These are phyloP conservation scores for Cataglyphis albicans DNA, from an alignment of 2,888 invertebrate species.

Conservation along the genomic window DNA sequence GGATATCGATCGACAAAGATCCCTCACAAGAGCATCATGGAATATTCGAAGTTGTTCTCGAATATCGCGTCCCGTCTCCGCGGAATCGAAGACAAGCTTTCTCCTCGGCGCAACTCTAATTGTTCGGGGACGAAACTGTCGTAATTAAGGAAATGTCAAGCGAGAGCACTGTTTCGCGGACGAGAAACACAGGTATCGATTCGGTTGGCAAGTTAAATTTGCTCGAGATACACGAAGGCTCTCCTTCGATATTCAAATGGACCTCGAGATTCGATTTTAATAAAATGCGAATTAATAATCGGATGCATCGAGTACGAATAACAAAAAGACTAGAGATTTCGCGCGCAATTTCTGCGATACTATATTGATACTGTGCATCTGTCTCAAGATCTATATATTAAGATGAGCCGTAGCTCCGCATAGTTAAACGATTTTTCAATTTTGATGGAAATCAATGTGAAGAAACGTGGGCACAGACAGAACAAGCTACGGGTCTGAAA, in stretches of 20 bases:
- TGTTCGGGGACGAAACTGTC: conserved; percentile 33
- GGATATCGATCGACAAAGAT: conserved; percentile 41
- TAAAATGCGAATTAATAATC: conserved; percentile 10
- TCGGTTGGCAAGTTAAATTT: conserved; percentile 16
- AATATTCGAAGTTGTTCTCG: conserved; percentile 24
- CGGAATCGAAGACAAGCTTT: conserved; percentile 6
- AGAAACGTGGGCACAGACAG: conserved; percentile 39
- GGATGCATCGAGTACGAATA: neutral
- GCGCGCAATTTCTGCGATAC: neutral
- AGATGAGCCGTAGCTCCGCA: neutral
- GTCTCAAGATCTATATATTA: neutral
- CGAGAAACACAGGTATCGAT: conserved; percentile 14
- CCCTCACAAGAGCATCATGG: conserved; percentile 1
- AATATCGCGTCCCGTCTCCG: conserved; percentile 25
- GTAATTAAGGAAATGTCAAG: conserved; percentile 48
- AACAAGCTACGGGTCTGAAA: conserved; percentile 68
- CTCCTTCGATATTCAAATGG: conserved; percentile 25
- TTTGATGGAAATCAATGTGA: conserved; percentile 9
- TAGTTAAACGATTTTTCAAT: neutral
- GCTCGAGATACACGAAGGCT: neutral
- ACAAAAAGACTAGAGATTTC: neutral
- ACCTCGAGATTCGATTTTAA: conserved; percentile 20
- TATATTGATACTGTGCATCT: conserved; percentile 13
- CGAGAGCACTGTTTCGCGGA: conserved; percentile 18
- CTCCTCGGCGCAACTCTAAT: conserved; percentile 38